These are phyloP conservation scores for Prolemur simus DNA, from an alignment of 2,113 vertebrate species.

Conservation along the genomic window DNA sequence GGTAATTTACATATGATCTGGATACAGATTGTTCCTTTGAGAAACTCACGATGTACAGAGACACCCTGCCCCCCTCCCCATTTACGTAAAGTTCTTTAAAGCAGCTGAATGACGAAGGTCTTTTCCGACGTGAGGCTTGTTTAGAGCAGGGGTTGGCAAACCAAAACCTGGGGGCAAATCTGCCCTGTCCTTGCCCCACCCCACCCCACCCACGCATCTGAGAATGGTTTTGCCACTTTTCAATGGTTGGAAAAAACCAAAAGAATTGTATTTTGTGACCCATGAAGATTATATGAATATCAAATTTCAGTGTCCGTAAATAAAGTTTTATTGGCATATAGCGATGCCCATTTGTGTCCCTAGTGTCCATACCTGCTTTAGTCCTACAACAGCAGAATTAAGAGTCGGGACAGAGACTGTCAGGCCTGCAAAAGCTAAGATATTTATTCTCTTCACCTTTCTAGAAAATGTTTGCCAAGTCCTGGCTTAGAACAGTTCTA, in stretches of 20 bases:
- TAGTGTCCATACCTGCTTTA: neutral
- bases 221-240: conserved; percentile 27
- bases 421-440: neutral
- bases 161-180: neutral
- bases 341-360: neutral
- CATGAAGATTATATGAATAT: neutral
- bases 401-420: neutral
- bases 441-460: neutral
- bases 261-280: neutral
- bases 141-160: neutral
- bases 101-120: neutral
- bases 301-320: neutral
- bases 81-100: neutral
- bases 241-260: neutral
- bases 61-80: neutral
- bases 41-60: neutral
- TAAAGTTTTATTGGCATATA: neutral
- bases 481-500: neutral
- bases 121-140: neutral
- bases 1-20: neutral
- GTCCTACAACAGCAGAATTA: neutral
- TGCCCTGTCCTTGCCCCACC: neutral
- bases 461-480: neutral
- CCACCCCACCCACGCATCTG: neutral
- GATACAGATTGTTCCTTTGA: neutral